These are phyloP conservation scores for Odontamblyopus rebecca DNA, from an alignment of 2,797 vertebrate species.

Conservation along the genomic window DNA sequence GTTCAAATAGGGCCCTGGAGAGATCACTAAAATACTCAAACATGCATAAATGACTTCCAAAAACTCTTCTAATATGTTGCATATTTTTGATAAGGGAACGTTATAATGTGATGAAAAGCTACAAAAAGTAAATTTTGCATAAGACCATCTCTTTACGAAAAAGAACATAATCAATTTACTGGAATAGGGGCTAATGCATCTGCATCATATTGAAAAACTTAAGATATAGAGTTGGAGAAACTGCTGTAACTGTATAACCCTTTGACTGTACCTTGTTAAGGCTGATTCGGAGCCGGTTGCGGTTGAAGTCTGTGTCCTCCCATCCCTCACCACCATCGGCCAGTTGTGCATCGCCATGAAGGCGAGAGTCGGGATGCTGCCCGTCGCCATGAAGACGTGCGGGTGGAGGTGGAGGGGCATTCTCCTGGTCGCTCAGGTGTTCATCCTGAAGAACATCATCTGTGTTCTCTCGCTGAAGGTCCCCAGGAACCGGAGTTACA, in stretches of 20 bases:
- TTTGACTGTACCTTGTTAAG: slow-evolving; percentile 86
- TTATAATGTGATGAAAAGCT: no score
- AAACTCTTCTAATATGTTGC: no score
- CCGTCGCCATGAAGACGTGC: slow-evolving; percentile 63
- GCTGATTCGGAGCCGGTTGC: slow-evolving; percentile 98
- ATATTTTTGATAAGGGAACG: no score
- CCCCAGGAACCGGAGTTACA: slow-evolving; percentile 88
- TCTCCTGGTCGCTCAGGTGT: slow-evolving; percentile 96
- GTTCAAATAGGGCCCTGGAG: no score
- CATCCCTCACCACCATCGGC: slow-evolving; percentile 87
- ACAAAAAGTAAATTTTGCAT: no score
- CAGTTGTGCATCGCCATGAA: slow-evolving; percentile 67
- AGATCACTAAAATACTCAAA: no score
- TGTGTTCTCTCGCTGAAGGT: slow-evolving; percentile 92
- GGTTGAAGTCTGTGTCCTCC: slow-evolving; percentile 97
- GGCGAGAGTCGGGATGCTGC: slow-evolving; percentile 50
- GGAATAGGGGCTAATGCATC: background rate
- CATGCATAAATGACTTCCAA: no score
- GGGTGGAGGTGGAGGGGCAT: slow-evolving; percentile 84
- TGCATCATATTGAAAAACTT: background rate
- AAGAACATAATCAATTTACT: background rate
- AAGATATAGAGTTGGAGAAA: no score
- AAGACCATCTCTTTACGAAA: no score
- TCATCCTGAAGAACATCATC: slow-evolving; percentile 96
- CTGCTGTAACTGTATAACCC: no score